phyloP scores from a whole-genome alignment of 64 coral and sea anemone genomes.

The Pocillopora damicornis region DNA sequence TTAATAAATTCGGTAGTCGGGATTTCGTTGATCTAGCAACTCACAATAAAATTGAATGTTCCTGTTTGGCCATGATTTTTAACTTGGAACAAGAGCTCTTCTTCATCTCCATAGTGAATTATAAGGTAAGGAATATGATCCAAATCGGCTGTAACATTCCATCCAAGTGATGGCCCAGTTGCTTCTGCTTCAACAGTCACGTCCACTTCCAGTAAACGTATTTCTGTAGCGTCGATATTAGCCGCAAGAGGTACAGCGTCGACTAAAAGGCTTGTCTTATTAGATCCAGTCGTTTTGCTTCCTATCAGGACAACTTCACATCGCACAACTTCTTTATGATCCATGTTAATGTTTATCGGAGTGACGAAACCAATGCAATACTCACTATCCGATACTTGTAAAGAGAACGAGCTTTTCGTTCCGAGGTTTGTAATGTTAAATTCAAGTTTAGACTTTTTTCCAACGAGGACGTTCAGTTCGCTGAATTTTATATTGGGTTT shows the following conservation, averaged over 20 bases:
- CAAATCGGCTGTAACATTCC: slow-evolving; percentile 1
- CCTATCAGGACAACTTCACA: slow-evolving; percentile 17
- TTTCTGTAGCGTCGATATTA: background rate
- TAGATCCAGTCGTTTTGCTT: background rate
- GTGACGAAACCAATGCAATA: slow-evolving; percentile 1
- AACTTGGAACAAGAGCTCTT: background rate
- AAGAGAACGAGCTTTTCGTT: background rate
- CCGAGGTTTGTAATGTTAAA: slow-evolving; percentile 17
- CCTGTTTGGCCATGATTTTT: background rate
- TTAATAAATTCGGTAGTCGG: background rate
- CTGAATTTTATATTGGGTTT: background rate
- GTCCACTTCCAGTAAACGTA: background rate
- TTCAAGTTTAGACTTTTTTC: background rate
- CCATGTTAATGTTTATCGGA: slow-evolving; percentile 10
- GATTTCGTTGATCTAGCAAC: background rate
- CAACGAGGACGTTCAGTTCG: background rate
- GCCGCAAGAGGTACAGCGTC: background rate
- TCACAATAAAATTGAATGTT: slow-evolving; percentile 19
- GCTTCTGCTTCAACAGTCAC: background rate
- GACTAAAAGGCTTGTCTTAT: background rate
- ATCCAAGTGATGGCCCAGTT: background rate
- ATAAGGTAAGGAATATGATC: background rate
- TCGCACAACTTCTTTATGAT: slow-evolving; percentile 6
- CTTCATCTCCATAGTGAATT: background rate
- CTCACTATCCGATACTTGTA: background rate